Evolutionary conservation across 2,113 vertebrate species (phyloP), one percentile per base, ranked within the genome.

Genomic region (Corynorhinus townsendii): DNA sequence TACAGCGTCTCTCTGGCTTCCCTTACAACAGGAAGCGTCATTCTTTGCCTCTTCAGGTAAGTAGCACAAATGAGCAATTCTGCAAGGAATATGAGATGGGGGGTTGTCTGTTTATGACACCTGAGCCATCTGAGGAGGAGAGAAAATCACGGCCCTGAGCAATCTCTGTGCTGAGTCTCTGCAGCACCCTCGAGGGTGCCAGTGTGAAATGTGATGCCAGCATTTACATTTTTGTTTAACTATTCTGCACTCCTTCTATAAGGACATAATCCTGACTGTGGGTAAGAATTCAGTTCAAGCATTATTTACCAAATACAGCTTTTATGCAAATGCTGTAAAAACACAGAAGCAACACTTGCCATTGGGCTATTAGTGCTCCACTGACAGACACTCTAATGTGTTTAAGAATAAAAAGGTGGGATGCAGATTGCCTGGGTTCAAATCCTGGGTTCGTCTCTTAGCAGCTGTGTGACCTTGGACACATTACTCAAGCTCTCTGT

Each of bases 1-100:
- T 98, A 99, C 98, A 99, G 99, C 0, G 96, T 98, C 76, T 99
- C 99, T 35, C 95, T 99, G 93, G 98, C 99, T 95, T 99, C 99
- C 80, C 99, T 99, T 28, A 99, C 98, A 68, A 99, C 99, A 1
- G 99, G 99, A 86, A 99, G 99, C 68, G 97, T 99, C 90, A 99
- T 99, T 96, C 98, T 99, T 94, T 99, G 99, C 89, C 96, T 99
- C 91, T 99, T 99, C 98, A 98, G 99, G 99, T 99, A 96, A 94
- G 98, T 94, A 64, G 43, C 6, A 38, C 85, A 56, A 43, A 62
- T 6, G 24, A 69, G 33, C 72, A 10, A 5, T 35, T 56, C 90
- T 93, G 26, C 64, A 19, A 9, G 40, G n/a, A 81, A 10, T 15
- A 0, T 1, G 4, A 64, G 47, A n/a, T 1, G 10, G n/a, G n/a